phyloP scores from a whole-genome alignment of 2,113 vertebrate genomes.

The Chlorocebus sabaeus region DNA sequence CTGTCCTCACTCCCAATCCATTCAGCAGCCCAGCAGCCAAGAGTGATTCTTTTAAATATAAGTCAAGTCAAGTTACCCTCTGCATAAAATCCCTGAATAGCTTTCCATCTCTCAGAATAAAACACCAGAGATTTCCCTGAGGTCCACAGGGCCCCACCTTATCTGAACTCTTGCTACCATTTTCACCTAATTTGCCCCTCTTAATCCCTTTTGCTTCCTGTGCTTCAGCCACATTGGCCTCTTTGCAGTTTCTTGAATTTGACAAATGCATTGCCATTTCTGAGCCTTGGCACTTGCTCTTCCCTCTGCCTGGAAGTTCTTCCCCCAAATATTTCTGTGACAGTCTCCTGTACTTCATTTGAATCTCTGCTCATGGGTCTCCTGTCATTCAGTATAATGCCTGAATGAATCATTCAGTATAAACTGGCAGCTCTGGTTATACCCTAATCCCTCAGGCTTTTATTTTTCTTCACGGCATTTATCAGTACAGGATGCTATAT shows the following conservation, averaged over 20 bases:
- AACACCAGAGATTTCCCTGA: not conserved
- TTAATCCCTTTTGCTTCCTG: not conserved
- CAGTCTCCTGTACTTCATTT: not conserved
- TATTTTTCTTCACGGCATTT: not conserved
- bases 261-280: not conserved
- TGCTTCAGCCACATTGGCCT: not conserved
- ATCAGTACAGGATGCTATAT: too few species aligned
- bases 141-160: not conserved
- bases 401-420: not conserved
- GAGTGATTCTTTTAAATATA: not conserved
- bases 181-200: not conserved
- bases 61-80: not conserved
- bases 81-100: not conserved
- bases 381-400: not conserved
- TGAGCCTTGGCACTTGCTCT: not conserved
- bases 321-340: not conserved
- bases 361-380: not conserved
- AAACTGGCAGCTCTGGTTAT: not conserved
- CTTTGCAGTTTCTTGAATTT: not conserved
- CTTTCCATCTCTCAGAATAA: not conserved
- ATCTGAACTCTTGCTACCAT: not conserved
- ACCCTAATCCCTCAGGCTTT: not conserved
- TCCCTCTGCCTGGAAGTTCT: not conserved
- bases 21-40: not conserved
- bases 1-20: not conserved